These are phyloP conservation scores for Accipiter virgatus DNA, from an alignment of 2,113 vertebrate species.

Conservation along the genomic window DNA sequence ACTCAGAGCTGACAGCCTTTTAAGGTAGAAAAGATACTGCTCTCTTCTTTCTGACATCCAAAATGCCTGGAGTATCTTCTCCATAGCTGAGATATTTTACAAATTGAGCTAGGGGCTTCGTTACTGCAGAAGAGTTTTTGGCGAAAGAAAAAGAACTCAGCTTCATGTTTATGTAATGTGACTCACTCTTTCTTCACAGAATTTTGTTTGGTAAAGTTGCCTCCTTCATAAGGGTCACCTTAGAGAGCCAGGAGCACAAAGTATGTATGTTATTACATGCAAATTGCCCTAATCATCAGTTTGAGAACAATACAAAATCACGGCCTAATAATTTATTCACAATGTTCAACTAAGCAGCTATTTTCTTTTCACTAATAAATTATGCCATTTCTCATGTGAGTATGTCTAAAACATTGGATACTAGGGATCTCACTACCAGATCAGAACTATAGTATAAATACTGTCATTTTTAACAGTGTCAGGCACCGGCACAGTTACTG, in stretches of 20 bases:
- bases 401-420: neutral
- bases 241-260: neutral
- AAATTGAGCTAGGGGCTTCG: neutral
- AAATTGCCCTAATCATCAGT: neutral
- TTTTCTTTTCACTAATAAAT: neutral
- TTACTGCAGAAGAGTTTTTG: neutral
- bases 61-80: neutral
- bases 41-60: neutral
- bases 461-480: neutral
- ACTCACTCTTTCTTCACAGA: neutral
- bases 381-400: neutral
- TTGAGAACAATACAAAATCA: neutral
- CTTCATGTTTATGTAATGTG: rapidly evolving
- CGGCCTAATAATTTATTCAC: neutral
- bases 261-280: neutral
- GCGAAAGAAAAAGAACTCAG: neutral
- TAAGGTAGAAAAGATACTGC: neutral
- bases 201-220: neutral
- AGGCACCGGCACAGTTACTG: neutral
- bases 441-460: neutral
- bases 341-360: neutral
- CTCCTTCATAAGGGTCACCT: neutral
- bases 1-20: neutral
- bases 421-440: neutral
- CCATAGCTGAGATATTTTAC: neutral